A percentile compares a stretch with the other conserved stretches of the same genome.
These are phyloP conservation scores for Lamellibrachia columna DNA, from an alignment of 2,888 invertebrate species.

Conservation along the genomic window DNA sequence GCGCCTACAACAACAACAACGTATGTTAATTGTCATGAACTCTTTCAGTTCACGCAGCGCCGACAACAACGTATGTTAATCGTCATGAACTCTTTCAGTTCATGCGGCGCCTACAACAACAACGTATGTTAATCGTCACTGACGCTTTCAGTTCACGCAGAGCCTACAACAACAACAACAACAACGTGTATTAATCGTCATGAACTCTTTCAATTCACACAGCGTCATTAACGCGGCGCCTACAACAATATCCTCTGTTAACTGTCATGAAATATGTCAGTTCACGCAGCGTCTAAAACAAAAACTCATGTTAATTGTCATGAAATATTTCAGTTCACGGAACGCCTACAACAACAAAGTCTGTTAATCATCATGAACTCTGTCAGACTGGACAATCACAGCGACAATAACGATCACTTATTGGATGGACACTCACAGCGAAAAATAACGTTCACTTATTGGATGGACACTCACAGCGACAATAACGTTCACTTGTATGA, in stretches of 20 bases:
- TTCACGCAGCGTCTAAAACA: no score
- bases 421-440: no score
- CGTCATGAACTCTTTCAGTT: neutral
- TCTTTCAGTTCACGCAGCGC: no score
- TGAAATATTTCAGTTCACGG: neutral
- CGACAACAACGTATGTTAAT: neutral
- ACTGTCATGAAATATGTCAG: neutral
- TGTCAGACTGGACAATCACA: no score
- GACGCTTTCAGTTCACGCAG: no score
- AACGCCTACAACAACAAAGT: neutral
- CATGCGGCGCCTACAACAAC: no score
- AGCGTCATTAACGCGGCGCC: neutral
- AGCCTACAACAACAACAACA: no score
- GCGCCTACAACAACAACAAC: slow-evolving; percentile 18
- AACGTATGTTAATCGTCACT: neutral
- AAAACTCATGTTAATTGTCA: neutral
- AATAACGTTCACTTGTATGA: neutral
- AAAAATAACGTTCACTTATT: no score
- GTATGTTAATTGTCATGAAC: neutral
- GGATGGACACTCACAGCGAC: no score
- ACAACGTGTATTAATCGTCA: neutral
- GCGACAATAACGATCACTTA: no score
- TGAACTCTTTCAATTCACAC: neutral
- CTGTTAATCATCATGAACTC: neutral
- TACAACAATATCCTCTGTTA: neutral